Percentiles rank a stretch among this genome's conserved stretches.
These are phyloP conservation scores for Gallinago undulata DNA, from an alignment of 2,113 vertebrate genomes.

Conservation along the genomic window DNA sequence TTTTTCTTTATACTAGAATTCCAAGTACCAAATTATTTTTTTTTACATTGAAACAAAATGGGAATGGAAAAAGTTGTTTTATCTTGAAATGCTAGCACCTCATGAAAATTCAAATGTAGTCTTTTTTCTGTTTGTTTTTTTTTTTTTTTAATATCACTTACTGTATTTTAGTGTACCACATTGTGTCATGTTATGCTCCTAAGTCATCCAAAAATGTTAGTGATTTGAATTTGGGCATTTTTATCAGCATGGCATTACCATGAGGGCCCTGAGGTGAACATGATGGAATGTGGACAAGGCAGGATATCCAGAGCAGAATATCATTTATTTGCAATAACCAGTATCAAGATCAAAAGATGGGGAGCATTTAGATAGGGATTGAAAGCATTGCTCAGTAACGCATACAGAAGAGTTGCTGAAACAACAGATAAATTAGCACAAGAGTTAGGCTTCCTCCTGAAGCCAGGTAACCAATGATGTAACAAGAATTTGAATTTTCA, in stretches of 20 bases:
- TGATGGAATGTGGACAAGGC: neutral
- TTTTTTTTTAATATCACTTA: neutral
- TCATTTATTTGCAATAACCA: neutral
- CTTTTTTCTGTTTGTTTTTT: neutral
- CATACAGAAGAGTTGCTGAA: neutral
- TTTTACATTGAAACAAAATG: neutral
- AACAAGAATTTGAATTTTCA: neutral
- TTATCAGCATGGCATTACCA: neutral
- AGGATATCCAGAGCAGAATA: neutral
- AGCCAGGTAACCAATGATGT: neutral
- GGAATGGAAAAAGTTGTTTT: neutral
- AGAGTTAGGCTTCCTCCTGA: neutral
- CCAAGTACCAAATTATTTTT: neutral
- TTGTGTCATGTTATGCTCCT: neutral
- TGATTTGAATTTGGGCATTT: neutral
- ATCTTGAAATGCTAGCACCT: neutral
- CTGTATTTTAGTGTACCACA: neutral
- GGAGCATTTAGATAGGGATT: neutral
- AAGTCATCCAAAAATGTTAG: neutral
- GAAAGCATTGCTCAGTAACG: neutral
- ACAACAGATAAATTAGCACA: neutral
- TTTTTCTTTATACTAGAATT: neutral
- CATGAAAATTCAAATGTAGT: neutral
- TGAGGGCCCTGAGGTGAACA: neutral
- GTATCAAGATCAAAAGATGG: neutral